phyloP scores from a whole-genome alignment of 2,888 invertebrate species.

The Tiliacea aurago region DNA sequence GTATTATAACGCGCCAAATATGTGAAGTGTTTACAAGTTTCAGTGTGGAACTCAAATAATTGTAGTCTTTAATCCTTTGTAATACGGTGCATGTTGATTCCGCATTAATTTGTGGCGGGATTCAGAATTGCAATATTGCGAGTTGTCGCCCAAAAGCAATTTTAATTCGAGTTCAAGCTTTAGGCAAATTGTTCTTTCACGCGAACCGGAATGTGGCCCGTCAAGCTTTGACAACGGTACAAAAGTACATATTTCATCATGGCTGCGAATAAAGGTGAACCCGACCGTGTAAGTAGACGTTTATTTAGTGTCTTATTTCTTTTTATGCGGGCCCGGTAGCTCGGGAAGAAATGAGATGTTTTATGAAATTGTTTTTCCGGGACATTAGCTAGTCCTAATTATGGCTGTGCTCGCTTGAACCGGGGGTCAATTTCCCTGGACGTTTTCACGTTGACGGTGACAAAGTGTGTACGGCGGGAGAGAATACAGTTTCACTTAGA shows the following conservation, averaged over 20 bases:
- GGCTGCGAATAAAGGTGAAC: constrained; percentile 79
- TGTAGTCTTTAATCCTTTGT: constrained; percentile 71
- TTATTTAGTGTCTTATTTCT: constrained; percentile 88
- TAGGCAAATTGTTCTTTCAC: constrained; percentile 81
- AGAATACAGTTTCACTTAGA: constrained; percentile 83
- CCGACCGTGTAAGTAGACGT: constrained; percentile 84
- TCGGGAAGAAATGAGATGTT: constrained; percentile 84
- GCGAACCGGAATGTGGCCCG: constrained; percentile 77
- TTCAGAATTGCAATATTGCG: constrained; percentile 73
- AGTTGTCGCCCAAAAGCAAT: constrained; percentile 76
- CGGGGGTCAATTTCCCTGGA: constrained; percentile 85
- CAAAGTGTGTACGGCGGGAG: constrained; percentile 80
- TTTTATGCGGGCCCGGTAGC: constrained; percentile 80
- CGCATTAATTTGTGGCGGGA: constrained; percentile 58
- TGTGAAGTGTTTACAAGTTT: constrained; percentile 72
- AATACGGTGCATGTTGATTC: constrained; percentile 67
- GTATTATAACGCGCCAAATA: constrained; percentile 71
- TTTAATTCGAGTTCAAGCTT: constrained; percentile 79
- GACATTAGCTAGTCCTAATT: constrained; percentile 89
- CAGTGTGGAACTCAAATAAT: constrained; percentile 68
- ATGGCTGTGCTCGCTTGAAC: constrained; percentile 79
- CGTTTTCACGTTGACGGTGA: constrained; percentile 87
- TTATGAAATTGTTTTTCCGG: constrained; percentile 90
- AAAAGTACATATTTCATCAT: constrained; percentile 73
- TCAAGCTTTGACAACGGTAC: constrained; percentile 71